These are phyloP conservation scores for Oxyruncus cristatus DNA, from an alignment of 2,113 vertebrate genomes.

Conservation along the genomic window DNA sequence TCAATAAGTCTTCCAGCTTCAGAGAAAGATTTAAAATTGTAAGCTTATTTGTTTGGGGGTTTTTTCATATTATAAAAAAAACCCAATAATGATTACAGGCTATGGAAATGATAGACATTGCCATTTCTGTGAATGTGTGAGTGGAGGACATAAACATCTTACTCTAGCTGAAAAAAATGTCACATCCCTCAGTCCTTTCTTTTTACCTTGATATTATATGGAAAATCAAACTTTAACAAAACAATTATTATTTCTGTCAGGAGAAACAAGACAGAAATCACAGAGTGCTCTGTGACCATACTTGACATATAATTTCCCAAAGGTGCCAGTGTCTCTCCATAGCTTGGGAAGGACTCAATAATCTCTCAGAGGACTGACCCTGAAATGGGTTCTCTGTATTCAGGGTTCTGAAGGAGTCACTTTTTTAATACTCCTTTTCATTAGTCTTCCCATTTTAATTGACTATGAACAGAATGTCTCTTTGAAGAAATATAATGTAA, in stretches of 20 bases:
- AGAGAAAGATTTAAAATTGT: neutral
- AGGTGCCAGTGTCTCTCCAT: neutral
- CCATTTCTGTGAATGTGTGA: neutral
- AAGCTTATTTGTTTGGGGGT: fast-evolving
- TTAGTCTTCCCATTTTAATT: neutral
- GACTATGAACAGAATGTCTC: neutral
- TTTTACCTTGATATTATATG: neutral
- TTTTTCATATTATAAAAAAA: neutral
- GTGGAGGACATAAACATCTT: neutral
- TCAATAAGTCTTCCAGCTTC: neutral
- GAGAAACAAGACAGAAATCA: neutral
- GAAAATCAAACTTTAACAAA: neutral
- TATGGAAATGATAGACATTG: neutral
- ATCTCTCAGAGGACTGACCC: neutral
- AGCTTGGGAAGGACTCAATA: neutral
- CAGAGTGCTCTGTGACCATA: neutral
- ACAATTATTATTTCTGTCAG: neutral
- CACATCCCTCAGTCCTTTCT: neutral
- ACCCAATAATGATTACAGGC: neutral
- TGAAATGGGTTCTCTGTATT: neutral
- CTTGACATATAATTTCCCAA: neutral
- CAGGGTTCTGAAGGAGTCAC: fast-evolving
- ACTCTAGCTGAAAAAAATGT: neutral
- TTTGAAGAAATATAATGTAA: neutral
- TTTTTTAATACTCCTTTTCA: neutral